Conservation (phyloP, 1,140 invertebrate species). For the Drosophila oshimai region DNA sequence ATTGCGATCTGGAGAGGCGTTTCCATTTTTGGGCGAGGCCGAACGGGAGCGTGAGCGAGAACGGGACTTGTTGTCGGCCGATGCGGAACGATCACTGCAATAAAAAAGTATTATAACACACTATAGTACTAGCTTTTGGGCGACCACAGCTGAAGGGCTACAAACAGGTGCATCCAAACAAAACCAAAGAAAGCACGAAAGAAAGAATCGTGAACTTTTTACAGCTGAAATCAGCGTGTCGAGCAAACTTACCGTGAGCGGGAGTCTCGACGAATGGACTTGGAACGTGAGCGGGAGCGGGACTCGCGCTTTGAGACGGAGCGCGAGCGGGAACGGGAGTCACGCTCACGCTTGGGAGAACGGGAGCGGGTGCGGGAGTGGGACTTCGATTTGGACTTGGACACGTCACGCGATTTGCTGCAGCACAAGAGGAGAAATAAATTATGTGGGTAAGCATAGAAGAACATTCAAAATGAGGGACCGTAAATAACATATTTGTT, state of each 20-base stretch:
- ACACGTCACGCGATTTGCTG: constrained; percentile 82
- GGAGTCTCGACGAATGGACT: constrained; percentile 82
- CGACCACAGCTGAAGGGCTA: constrained; percentile 56
- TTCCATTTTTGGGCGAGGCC: constrained; percentile 83
- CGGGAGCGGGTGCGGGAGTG: constrained; percentile 83
- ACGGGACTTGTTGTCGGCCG: constrained; percentile 82
- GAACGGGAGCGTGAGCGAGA: constrained; percentile 81
- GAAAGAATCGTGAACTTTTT: constrained; percentile 22
- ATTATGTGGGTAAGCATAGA: not conserved
- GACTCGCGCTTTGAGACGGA: constrained; percentile 82
- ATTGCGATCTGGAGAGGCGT: constrained; percentile 78
- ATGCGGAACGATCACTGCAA: constrained; percentile 83
- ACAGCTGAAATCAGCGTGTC: not conserved
- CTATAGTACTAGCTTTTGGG: constrained; percentile 25
- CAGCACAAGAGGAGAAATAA: constrained; percentile 3
- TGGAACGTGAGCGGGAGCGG: constrained; percentile 80
- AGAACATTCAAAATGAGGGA: not conserved
- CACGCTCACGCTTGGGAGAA: constrained; percentile 79
- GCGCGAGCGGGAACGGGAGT: constrained; percentile 79
- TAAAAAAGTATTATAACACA: constrained; percentile 18
- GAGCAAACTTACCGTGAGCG: constrained; percentile 78
- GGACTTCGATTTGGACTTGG: constrained; percentile 84
- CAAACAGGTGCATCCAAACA: constrained; percentile 59
- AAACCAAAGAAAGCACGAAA: constrained; percentile 74
- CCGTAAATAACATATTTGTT: not conserved